A percentile compares a stretch with the other conserved stretches of the same genome.
Evolutionary conservation across 1,140 invertebrate genomes (phyloP).

Genomic region (Tetramorium parvispinum): DNA sequence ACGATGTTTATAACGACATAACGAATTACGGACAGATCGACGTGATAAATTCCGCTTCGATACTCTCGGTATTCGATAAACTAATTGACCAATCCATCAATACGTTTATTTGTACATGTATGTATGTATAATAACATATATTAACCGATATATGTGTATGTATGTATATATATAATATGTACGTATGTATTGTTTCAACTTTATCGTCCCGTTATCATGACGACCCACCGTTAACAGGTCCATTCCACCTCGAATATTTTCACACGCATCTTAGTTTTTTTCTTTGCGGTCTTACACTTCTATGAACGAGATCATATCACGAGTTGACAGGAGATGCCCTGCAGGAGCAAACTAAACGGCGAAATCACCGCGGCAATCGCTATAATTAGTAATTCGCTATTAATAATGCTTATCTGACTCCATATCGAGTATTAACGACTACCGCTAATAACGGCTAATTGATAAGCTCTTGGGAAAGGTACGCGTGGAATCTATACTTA

Average conservation of each 20-base stretch:
- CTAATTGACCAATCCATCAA: constrained; percentile 64
- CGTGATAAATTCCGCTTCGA: constrained; percentile 64
- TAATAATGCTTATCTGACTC: constrained; percentile 36
- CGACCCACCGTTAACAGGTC: constrained; percentile 61
- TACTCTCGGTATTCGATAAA: constrained; percentile 72
- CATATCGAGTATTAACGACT: constrained; percentile 21
- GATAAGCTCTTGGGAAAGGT: not conserved
- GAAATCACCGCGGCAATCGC: not conserved
- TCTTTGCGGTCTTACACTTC: not conserved
- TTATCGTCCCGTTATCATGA: constrained; percentile 66
- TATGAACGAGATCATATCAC: constrained; percentile 19
- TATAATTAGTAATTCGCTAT: constrained; percentile 38
- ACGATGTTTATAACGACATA: constrained; percentile 63
- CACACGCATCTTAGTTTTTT: constrained; percentile 26
- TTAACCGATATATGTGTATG: not conserved
- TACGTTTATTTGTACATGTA: not conserved
- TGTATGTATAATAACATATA: not conserved
- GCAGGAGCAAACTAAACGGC: not conserved
- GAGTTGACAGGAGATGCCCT: not conserved
- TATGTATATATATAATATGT: not conserved
- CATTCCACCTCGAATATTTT: constrained; percentile 7
- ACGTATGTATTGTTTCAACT: constrained; percentile 62
- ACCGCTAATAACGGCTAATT: constrained; percentile 38
- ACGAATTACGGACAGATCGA: constrained; percentile 67
- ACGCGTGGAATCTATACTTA: not conserved